Evolutionary conservation across 2,113 vertebrate genomes (phyloP), one percentile per base, ranked within the genome.

Genomic region (Hyaena hyaena): DNA sequence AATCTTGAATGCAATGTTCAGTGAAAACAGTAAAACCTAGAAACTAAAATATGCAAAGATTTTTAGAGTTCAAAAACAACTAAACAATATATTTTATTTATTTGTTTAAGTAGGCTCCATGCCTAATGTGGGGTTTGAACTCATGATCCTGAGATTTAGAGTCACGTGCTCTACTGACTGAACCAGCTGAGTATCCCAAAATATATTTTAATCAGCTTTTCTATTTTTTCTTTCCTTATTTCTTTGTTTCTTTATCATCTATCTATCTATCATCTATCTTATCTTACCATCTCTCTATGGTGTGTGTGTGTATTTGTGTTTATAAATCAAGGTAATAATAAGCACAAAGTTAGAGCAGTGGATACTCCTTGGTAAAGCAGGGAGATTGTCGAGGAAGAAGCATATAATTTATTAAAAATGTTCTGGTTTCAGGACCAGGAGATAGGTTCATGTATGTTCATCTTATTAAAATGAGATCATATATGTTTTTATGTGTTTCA

Each of bases 41-140:
- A 23, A 79, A 86, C 10, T 95, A 81, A 53, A 92, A 84, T 53
- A 43, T 81, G n/a, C 19, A 28, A n/a, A 28, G 15, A 35, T 82
- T 95, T 90, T 84, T 85, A 33, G 21, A 61, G 50, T 69, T 96
- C 33, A 77, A 89, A 96, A 89, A 50, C 33, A 84, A 79, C 8
- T 53, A 55, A 31, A 71, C 39, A 24, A 45, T 79, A 21, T 50
- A 58, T 88, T 71, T 58, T 19, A 58, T 9, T 61, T 61, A 61
- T 61, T 61, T 61, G 58, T 61, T 61, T 61, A 61, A 24, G 21
- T 61, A 61, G 21, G 7, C 58, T 19, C 58, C 58, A 61, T 61
- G 58, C 58, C 58, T 61, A 61, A 61, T 61, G 58, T 61, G 21
- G 58, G 58, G 58, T 61, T 61, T 61, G 58, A 61, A 61, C 58